Evolutionary conservation across 1,140 invertebrate genomes (phyloP), one percentile per base, ranked within the genome.

Genomic region (Oedothorax gibbosus): DNA sequence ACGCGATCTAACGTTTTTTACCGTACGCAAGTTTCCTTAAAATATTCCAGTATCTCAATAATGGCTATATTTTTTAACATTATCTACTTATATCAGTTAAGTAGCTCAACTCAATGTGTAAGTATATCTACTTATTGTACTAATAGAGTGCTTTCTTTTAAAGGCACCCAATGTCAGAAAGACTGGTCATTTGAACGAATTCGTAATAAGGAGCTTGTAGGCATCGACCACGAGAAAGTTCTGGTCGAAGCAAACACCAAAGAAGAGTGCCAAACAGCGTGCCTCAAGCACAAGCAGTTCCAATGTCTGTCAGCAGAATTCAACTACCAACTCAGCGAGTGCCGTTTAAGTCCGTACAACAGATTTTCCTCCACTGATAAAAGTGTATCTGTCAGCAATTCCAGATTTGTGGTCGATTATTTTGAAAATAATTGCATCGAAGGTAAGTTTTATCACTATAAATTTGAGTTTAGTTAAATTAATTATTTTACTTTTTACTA

Each of bases 131-230:
- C 35, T 35, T 35, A 35, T 35, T 35, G 35, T 35, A 35, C 35
- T 35, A 35, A 35, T 35, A 60, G 12, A 53, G 18, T 54, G 15
- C 50, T 53, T 18, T 71, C 7, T 53, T 53, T 9, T 75, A 35
- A 18, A 83, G 81, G 71, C 11, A 64, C 60, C 1, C 60, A 83
- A 10, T 86, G 86, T 49, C 64, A 53, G 12, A 35, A 71, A 51
- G 73, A 95, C 35, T 98, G 96, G 96, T 95, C 95, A 90, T 96
- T 96, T 90, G 96, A 97, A 91, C 92, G 96, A 82, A 96, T 97
- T 21, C 94, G 95, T 89, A 95, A 95, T 88, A 87, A 88, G 54
- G 82, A 87, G n/a, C 82, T 90, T 9, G 69, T 73, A 5, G 85
- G 85, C 18, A 84, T 86, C n/a, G 82, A 87, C 51, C 94, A 96